These are phyloP conservation scores for Scelioninae gen. 2 DNA, from an alignment of 2,888 invertebrate genomes.

Conservation along the genomic window DNA sequence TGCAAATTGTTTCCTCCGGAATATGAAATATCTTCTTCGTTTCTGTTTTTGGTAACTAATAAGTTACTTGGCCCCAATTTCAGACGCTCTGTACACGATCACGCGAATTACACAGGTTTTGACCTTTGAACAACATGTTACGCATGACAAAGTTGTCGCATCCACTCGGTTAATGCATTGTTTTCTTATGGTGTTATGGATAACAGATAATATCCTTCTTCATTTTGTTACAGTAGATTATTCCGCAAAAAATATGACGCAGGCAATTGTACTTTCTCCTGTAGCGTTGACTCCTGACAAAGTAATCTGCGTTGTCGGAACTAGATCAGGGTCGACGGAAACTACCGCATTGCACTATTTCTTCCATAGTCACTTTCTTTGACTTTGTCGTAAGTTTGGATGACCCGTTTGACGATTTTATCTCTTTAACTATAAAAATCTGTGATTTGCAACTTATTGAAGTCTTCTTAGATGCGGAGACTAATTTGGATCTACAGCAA, in stretches of 20 bases:
- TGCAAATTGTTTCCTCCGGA: too few species aligned
- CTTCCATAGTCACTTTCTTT: slow-evolving; percentile 54
- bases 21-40: not conserved
- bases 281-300: slow-evolving; percentile 27
- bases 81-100: not conserved
- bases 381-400: slow-evolving; percentile 35
- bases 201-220: not conserved
- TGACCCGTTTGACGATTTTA: too few species aligned
- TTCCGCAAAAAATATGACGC: slow-evolving; percentile 38
- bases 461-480: too few species aligned
- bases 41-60: not conserved
- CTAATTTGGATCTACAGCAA: too few species aligned
- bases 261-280: slow-evolving; percentile 59
- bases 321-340: slow-evolving; percentile 64
- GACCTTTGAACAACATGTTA: slow-evolving; percentile 20
- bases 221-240: slow-evolving; percentile 22
- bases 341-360: slow-evolving; percentile 56
- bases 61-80: slow-evolving; percentile 1
- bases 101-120: not conserved
- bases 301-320: slow-evolving; percentile 56
- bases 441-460: too few species aligned
- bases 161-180: slow-evolving; percentile 28
- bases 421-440: too few species aligned
- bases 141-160: slow-evolving; percentile 13
- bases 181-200: slow-evolving; percentile 18